Conservation (phyloP, 2,113 vertebrate species). For the Sturnira hondurensis region DNA sequence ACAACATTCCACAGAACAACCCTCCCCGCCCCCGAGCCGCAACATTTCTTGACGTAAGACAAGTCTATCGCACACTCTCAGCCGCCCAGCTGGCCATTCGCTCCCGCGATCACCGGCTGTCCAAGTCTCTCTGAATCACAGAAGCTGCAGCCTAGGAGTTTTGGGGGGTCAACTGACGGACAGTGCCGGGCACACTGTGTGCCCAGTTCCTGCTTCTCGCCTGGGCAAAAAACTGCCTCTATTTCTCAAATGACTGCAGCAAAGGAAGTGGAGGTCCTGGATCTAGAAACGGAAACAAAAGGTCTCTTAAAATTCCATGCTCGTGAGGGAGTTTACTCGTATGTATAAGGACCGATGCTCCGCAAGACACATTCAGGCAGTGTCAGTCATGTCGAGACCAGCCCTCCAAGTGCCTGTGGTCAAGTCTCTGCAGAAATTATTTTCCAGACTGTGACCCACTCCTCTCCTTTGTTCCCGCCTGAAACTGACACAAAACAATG, state of each 20-base stretch:
- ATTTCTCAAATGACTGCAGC: neutral
- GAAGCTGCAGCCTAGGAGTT: neutral
- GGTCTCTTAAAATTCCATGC: neutral
- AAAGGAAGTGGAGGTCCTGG: neutral
- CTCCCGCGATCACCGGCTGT: neutral
- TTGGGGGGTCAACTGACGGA: neutral
- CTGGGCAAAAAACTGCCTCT: neutral
- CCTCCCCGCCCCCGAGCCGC: neutral
- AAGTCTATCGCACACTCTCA: neutral
- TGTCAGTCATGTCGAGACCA: neutral
- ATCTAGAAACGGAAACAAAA: neutral
- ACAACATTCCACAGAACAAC: neutral
- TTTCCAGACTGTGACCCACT: neutral
- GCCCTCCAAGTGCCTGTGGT: neutral
- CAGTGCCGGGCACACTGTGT: fast-evolving
- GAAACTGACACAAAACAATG: neutral
- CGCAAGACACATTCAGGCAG: neutral
- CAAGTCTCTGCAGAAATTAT: neutral
- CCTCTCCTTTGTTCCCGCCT: neutral
- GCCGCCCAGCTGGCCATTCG: neutral
- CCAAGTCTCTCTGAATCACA: neutral
- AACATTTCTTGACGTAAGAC: neutral
- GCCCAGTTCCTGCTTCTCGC: neutral
- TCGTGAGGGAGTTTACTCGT: neutral
- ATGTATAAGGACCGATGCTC: fast-evolving